phyloP scores from a whole-genome alignment of 2,113 vertebrate genomes.

The Sorex araneus region DNA sequence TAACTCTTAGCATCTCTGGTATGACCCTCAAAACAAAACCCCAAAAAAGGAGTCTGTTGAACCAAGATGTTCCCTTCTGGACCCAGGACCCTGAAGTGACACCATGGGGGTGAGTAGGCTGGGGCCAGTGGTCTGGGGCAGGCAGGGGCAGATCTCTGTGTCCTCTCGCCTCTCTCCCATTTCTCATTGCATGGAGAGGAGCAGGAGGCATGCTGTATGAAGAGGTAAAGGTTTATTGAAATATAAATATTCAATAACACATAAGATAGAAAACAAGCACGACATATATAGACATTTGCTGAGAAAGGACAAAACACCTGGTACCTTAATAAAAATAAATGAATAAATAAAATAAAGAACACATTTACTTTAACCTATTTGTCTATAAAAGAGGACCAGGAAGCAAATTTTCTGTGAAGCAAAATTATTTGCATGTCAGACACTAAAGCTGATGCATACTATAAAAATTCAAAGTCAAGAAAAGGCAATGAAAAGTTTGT shows the following conservation, averaged over 20 bases:
- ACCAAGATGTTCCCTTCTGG: neutral
- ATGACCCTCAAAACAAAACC: no score
- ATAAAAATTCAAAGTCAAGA: neutral
- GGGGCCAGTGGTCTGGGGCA: no score
- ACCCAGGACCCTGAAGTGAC: no score
- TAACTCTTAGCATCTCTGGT: no score
- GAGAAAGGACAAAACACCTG: slow-evolving; percentile 89
- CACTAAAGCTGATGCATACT: neutral
- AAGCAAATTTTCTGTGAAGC: neutral
- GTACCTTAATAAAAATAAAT: no score
- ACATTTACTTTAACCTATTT: neutral
- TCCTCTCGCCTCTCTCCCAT: no score
- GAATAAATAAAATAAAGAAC: no score
- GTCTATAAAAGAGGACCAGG: neutral
- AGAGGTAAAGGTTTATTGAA: slow-evolving; percentile 94
- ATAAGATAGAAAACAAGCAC: slow-evolving; percentile 91
- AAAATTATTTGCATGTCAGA: neutral
- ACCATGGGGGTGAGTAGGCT: no score
- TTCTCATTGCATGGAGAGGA: neutral
- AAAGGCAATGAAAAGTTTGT: neutral
- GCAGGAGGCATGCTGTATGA: slow-evolving; percentile 74
- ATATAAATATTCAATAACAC: slow-evolving; percentile 92
- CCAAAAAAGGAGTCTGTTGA: neutral
- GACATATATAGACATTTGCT: slow-evolving; percentile 92
- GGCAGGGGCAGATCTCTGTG: no score